Conservation (phyloP, 2,797 vertebrate genomes). For the Scyliorhinus canicula region DNA sequence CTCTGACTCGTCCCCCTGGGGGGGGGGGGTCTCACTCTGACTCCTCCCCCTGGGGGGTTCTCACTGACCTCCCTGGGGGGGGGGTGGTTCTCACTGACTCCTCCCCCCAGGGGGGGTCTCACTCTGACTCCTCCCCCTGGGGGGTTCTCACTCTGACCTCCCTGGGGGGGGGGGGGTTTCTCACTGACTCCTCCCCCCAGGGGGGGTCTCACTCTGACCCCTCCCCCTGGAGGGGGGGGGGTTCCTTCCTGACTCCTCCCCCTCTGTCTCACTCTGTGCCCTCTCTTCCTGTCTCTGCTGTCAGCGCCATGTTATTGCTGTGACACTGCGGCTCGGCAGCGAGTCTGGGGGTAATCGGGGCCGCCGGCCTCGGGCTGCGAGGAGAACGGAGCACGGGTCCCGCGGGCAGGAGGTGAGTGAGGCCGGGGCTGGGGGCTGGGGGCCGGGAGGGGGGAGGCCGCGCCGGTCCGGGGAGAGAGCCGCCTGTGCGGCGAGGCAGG, state of each 20-base stretch:
- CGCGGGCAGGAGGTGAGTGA: too few relatives aligned
- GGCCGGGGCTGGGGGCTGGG: not conserved
- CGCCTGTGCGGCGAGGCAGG: not conserved
- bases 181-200: not conserved
- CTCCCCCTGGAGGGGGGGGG: too few relatives aligned
- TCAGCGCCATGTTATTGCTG: conserved; percentile 33
- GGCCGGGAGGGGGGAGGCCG: not conserved
- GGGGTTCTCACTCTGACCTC: not conserved
- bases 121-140: not conserved
- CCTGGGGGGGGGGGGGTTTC: not conserved
- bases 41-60: not conserved
- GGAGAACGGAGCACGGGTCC: not conserved
- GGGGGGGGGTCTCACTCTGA: not conserved
- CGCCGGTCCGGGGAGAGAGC: not conserved
- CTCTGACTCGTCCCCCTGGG: not conserved
- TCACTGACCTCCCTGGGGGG: not conserved
- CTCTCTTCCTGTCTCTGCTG: conserved; percentile 23
- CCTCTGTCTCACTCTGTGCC: not conserved
- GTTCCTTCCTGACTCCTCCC: not conserved
- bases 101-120: not conserved
- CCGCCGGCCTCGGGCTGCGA: not conserved
- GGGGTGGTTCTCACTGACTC: not conserved
- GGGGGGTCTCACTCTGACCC: not conserved
- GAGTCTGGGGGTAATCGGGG: not conserved
- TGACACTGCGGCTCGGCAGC: conserved; percentile 24